phyloP scores from a whole-genome alignment of 2,113 vertebrate species.

The Oreochromis tanganicae region DNA sequence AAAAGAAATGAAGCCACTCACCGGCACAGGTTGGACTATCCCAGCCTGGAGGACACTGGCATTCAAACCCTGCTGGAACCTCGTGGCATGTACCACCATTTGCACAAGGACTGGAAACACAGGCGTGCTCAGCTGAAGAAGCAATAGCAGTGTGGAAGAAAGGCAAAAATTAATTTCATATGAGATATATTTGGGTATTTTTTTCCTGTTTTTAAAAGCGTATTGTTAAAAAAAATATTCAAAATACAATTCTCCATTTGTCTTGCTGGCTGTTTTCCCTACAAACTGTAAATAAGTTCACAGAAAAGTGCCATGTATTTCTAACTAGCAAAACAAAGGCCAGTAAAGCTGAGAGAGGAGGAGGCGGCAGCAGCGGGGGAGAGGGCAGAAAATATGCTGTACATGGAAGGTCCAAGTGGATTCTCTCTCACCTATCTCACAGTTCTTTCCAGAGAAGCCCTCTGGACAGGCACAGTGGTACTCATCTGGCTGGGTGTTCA shows the following conservation, averaged over 20 bases:
- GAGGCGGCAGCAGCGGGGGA: not conserved
- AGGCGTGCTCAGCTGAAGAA: conserved; percentile 84
- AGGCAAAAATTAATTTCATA: not conserved
- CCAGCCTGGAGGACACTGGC: conserved; percentile 88
- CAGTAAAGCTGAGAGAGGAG: not conserved
- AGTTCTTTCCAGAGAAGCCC: conserved; percentile 90
- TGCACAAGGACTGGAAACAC: conserved; percentile 87
- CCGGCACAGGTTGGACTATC: conserved; percentile 89
- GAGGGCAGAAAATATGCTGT: not conserved
- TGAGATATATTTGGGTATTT: not conserved
- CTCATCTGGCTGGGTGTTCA: conserved; percentile 89
- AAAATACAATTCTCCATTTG: not conserved
- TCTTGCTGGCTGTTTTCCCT: not conserved
- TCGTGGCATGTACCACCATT: conserved; percentile 88
- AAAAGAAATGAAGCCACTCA: conserved; percentile 54
- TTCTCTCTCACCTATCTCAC: conserved; percentile 80
- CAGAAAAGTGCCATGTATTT: not conserved
- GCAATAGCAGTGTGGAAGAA: not conserved
- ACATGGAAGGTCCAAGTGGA: not conserved
- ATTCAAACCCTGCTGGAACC: conserved; percentile 83
- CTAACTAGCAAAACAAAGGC: not conserved
- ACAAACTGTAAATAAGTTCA: not conserved
- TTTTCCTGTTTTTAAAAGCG: not conserved
- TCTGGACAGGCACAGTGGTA: conserved; percentile 88
- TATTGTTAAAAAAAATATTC: not conserved